A percentile compares a stretch with the other conserved stretches of the same genome.
These are phyloP conservation scores for Mustela lutreola DNA, from an alignment of 2,113 vertebrate genomes.

Conservation along the genomic window DNA sequence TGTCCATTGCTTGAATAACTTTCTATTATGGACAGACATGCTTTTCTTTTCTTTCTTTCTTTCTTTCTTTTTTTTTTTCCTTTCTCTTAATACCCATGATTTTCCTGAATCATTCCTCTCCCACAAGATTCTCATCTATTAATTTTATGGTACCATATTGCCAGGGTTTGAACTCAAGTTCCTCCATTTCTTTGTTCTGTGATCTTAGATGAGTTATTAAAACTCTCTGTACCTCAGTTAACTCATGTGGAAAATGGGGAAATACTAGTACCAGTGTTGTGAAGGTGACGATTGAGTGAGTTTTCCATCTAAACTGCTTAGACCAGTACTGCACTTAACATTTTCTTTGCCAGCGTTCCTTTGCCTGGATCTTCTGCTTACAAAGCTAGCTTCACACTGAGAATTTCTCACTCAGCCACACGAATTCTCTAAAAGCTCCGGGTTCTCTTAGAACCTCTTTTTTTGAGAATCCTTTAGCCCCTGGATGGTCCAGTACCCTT, in stretches of 20 bases:
- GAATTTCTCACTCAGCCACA: not conserved
- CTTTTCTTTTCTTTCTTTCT: not conserved
- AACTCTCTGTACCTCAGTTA: not conserved
- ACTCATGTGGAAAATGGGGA: not conserved
- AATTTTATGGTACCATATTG: not conserved
- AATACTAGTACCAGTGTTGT: not conserved
- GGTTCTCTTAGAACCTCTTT: not conserved
- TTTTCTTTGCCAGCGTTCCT: not conserved
- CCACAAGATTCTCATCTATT: not conserved
- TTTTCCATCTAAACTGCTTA: not conserved
- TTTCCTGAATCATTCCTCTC: not conserved
- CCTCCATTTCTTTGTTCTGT: not conserved
- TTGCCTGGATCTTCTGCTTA: not conserved
- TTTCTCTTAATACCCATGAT: not conserved
- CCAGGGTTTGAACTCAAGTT: not conserved
- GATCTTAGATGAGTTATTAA: not conserved
- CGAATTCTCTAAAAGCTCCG: not conserved
- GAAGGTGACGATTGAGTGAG: not conserved
- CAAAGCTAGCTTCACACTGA: not conserved
- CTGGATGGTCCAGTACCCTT: not conserved
- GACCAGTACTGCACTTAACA: not conserved
- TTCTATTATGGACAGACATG: not conserved
- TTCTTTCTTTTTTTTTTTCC: not conserved
- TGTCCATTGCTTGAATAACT: not conserved
- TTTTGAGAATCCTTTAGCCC: not conserved